Conservation (phyloP, 2,888 invertebrate species). For the Habroteleia sp. region DNA sequence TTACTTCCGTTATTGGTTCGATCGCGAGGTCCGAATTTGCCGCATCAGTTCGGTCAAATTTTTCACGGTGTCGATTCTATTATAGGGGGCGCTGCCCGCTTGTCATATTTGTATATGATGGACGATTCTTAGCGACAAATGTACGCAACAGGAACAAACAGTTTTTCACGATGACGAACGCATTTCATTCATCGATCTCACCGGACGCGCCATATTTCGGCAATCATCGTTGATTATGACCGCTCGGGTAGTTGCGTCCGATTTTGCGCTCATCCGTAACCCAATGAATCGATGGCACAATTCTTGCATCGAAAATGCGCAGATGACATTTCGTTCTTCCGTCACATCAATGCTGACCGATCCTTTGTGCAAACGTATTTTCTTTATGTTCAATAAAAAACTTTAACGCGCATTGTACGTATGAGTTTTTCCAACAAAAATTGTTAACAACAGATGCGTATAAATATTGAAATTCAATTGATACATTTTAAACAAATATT, state of each 20-base stretch:
- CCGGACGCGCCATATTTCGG: slow-evolving; percentile 74
- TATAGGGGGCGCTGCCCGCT: slow-evolving; percentile 76
- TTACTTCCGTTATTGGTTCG: slow-evolving; percentile 59
- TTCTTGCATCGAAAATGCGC: slow-evolving; percentile 36
- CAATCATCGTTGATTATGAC: slow-evolving; percentile 77
- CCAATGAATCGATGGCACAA: slow-evolving; percentile 52
- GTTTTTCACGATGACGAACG: slow-evolving; percentile 76
- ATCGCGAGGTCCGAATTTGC: slow-evolving; percentile 76
- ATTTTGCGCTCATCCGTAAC: slow-evolving; percentile 67
- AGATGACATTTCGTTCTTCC: slow-evolving; percentile 55
- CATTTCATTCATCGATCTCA: slow-evolving; percentile 73
- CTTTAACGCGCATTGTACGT: background rate
- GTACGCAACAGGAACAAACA: slow-evolving; percentile 71
- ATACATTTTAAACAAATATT: background rate
- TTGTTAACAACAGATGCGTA: background rate
- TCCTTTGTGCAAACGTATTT: slow-evolving; percentile 40
- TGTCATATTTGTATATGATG: slow-evolving; percentile 81
- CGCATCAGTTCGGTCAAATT: slow-evolving; percentile 78
- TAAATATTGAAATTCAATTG: background rate
- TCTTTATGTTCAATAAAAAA: slow-evolving; percentile 29
- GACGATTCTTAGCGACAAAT: slow-evolving; percentile 74
- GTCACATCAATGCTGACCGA: slow-evolving; percentile 54
- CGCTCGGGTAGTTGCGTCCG: slow-evolving; percentile 71
- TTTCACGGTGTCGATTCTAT: slow-evolving; percentile 78
- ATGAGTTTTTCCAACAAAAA: background rate